Base-by-base conservation (phyloP, 23 tunicate species). In the Ciona savignyi region DNA sequence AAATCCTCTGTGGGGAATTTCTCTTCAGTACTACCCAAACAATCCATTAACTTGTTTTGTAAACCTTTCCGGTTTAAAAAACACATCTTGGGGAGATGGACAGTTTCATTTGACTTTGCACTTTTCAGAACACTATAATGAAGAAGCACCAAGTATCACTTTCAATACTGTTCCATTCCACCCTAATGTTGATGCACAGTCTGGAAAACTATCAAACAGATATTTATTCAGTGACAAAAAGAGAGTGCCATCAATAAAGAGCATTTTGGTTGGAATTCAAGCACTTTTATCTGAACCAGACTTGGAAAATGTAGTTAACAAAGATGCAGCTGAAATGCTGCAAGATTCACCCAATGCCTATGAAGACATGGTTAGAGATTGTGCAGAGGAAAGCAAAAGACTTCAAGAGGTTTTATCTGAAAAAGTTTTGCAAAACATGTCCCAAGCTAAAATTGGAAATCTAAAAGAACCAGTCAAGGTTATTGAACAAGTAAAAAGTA, bases 161-260 rank as follows among this genome's bases (percentile, higher is more conserved):
- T 88, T 88, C 68, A 88, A 88, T 56, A 88, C 96, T 19, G 81
- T 88, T 33, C 96, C 96, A 0, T 88, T 88, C 77, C 96, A 88
- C 76, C 96, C 96, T 23, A 88, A 88, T 77, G 81, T 80, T 72
- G 29, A 66, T 51, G 73, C 56, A 42, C 56, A 6, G 56, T 42
- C 56, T 42, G 56, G 56, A 15, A 42, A 42, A 15, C 56, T 42
- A 15, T 42, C 56, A 15, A 15, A 9, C 15, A 15, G 56, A 15
- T 42, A 6, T 42, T 15, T 42, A 15, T 9, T 6, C 9, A 42
- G 56, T 6, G 56, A 42, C 9, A 15, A 15, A 15, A 42, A 42
- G 15, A 42, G 56, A 15, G 56, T 42, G 11, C 9, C 56, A 6
- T 42, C 56, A 6, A 15, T 42, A 15, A 42, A 15, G 56, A 15